Conservation (phyloP, 1,140 invertebrate genomes). For the Lanistes nyassanus region DNA sequence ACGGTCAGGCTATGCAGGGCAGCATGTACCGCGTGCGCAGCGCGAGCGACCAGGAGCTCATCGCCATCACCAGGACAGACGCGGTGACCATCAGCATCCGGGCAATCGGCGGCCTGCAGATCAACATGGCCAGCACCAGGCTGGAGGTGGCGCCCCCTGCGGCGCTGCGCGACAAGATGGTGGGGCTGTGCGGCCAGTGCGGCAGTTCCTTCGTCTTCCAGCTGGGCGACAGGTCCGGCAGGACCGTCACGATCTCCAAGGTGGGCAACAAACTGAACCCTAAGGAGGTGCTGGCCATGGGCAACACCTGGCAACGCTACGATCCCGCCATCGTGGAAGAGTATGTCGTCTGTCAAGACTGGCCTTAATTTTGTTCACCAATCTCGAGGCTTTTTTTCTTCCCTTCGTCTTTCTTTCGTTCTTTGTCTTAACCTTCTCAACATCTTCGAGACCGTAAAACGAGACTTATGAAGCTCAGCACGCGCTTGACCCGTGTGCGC, state of each 20-base stretch:
- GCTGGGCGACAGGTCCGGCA: constrained; percentile 3
- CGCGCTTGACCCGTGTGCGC: too few species aligned
- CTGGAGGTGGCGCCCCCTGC: constrained; percentile 7
- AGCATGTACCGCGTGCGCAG: neutral
- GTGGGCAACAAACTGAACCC: neutral
- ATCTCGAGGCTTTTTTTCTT: too few species aligned
- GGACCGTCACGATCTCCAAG: neutral
- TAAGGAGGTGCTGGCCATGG: neutral
- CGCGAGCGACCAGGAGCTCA: neutral
- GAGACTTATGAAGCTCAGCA: too few species aligned
- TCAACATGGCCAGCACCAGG: neutral
- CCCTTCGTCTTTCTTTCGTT: too few species aligned
- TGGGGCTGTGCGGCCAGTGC: constrained; percentile 19
- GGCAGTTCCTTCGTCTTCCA: neutral
- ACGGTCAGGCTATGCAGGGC: too few species aligned
- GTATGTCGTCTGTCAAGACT: neutral
- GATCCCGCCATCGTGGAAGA: neutral
- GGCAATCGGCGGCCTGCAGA: constrained; percentile 2
- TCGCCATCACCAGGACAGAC: neutral
- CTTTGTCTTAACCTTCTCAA: too few species aligned
- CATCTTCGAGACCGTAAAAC: too few species aligned
- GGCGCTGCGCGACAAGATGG: constrained; percentile 15
- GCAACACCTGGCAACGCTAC: constrained; percentile 2
- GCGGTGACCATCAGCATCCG: neutral
- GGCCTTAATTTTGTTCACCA: too few species aligned